Evolutionary conservation across 37 sponge, comb jelly and placozoan genomes (phyloP), one percentile per base, ranked within the genome.

Genomic region (Petrosia ficiformis): DNA sequence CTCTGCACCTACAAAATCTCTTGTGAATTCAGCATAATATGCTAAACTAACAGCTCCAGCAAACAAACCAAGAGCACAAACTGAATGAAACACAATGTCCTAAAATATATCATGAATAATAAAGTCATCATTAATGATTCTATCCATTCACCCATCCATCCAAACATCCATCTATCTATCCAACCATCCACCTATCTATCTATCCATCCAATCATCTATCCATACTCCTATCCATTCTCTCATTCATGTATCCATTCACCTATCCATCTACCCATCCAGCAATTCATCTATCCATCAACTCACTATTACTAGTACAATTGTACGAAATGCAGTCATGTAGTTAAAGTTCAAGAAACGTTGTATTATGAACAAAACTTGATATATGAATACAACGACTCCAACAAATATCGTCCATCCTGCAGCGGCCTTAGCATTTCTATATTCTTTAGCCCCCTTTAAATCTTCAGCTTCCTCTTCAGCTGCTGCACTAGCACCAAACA

Each of bases 341-440:
- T 28, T 39, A 22, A 67, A 67, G 68, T 68, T 68, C 36, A 78
- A 41, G 59, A 78, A 78, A 40, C 79, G 42, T 24, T 40, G 11
- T 38, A 68, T 44, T n/a, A 78, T 67, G 70, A 44, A 30, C 41
- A 68, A 1, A 29, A 61, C 26, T 8, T 22, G 28, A 22, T 61
- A 61, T 26, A 61, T 61, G 14, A 75, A 38, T 4, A 28, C 76
- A 22, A 60, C 42, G 63, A 59, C 37, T n/a, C 76, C 59, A 2
- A 60, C 63, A 22, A 75, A 35, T 1, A 59, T 60, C 42, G 61
- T 59, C 76, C 76, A 75, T 22, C 40, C 42, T 26, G 76, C 65
- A 8, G 57, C 76, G 1, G 33, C 63, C n/a, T 6, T 61, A n/a
- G 63, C 63, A 8, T 5, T n/a, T 26, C n/a, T 61, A n/a, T 61